Base-by-base conservation (phyloP, 2,888 invertebrate species). In the Ormyrus labotus region DNA sequence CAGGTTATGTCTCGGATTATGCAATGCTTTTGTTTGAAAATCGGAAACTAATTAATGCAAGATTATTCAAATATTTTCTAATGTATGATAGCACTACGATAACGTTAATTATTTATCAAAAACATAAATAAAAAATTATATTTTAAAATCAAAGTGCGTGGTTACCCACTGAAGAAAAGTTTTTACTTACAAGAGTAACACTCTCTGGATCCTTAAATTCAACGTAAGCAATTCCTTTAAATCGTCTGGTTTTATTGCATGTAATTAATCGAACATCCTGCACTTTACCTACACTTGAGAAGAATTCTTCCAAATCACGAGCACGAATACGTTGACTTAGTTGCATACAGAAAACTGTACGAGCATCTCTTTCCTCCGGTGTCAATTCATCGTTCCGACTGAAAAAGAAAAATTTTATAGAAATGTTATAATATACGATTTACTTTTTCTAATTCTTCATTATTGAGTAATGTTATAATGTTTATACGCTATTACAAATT, bases 191-290 rank as follows among this genome's bases (percentile, higher is more conserved):
- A 92, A 99, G 92, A 80, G 98, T 96, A 8, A 99, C 99, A 83
- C 98, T 98, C 92, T 99, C 99, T 0, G 98, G 96, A 92, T 99
- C 99, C 91, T 96, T 96, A 90, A 99, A 99, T 92, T 99, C 99
- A 81, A 99, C 98, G 89, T 99, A 99, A n/a, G 99, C 97, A 87
- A 99, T 99, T 65, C 99, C 99, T 92, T 99, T 99, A 88, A 99
- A 99, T 84, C 99, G 93, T 88, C 99, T 94, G 0, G 99, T 99
- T 92, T 99, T 99, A 91, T 99, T 99, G 92, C 99, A 99, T 78
- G 98, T 98, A 80, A 99, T 99, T 86, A 99, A 95, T 87, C 99
- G 94, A 34, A 99, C 99, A 92, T 99, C 99, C 86, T 98, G 94
- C 80, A 98, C 98, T 94, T 98, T 98, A 64, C 99, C 99, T 81